Conservation (phyloP, 2,888 invertebrate genomes). For the Cremastobaeus sp. region DNA sequence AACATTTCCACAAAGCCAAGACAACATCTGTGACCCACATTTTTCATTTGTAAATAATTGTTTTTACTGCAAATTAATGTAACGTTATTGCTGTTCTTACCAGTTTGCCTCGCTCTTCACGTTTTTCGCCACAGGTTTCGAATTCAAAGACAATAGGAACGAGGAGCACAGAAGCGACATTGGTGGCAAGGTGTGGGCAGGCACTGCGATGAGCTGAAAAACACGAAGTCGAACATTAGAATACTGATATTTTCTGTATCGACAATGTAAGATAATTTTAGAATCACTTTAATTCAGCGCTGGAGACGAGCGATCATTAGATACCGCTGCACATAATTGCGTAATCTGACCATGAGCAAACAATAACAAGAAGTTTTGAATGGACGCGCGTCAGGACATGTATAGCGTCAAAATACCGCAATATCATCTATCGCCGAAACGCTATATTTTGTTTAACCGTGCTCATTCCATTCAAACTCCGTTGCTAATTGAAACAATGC, state of each 20-base stretch:
- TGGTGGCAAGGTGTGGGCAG: constrained; percentile 77
- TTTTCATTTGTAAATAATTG: too few relatives aligned
- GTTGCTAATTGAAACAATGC: constrained; percentile 9
- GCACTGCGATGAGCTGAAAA: constrained; percentile 70
- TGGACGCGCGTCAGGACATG: constrained; percentile 3
- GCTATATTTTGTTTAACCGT: background rate
- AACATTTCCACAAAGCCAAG: constrained; percentile 2
- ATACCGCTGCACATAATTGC: constrained; percentile 22
- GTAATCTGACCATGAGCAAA: constrained; percentile 40
- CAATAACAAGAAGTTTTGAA: constrained; percentile 38
- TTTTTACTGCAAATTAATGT: too few relatives aligned
- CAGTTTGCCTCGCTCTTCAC: too few relatives aligned
- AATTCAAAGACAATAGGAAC: constrained; percentile 75
- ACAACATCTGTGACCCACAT: constrained; percentile 25
- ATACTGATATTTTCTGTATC: background rate
- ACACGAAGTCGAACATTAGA: background rate
- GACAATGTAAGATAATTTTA: constrained; percentile 26
- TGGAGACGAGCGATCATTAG: constrained; percentile 10
- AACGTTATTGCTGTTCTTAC: too few relatives aligned
- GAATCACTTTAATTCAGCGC: constrained; percentile 3
- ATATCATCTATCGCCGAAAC: constrained; percentile 9
- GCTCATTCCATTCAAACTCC: background rate
- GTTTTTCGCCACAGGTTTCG: too few relatives aligned
- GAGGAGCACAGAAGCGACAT: constrained; percentile 75
- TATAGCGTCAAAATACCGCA: constrained; percentile 8